Conservation (phyloP, 2,888 invertebrate species). For the Mantis religiosa region DNA sequence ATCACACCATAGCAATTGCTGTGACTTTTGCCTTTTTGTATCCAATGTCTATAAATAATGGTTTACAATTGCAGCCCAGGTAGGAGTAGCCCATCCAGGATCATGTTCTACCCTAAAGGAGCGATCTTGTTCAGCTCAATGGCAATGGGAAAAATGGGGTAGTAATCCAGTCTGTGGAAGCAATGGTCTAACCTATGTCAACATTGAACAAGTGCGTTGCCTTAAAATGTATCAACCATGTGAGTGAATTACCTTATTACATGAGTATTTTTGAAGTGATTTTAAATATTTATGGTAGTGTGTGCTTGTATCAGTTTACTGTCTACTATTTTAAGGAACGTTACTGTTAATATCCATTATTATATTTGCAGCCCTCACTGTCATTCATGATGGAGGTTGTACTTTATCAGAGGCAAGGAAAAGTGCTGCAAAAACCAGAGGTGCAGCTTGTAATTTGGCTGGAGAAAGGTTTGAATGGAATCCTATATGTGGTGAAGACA, state of each 20-base stretch:
- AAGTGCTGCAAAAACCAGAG: background rate
- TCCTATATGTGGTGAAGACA: background rate
- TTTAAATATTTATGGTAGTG: no score
- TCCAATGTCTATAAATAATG: no score
- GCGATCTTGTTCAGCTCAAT: background rate
- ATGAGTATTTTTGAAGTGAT: background rate
- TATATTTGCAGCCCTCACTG: background rate
- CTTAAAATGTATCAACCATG: slow-evolving; percentile 34
- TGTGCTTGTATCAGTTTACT: no score
- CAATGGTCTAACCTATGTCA: slow-evolving; percentile 38
- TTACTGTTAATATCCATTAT: background rate
- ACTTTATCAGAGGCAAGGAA: background rate
- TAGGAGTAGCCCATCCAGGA: background rate
- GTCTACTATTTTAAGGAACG: no score
- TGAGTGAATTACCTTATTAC: background rate
- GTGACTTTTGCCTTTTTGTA: no score
- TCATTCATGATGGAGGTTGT: background rate
- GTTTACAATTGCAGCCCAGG: background rate
- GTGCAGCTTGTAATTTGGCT: background rate
- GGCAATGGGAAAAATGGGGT: background rate
- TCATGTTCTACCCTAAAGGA: background rate
- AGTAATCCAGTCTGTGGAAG: slow-evolving; percentile 36
- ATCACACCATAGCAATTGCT: no score
- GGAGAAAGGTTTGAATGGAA: background rate
- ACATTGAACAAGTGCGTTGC: slow-evolving; percentile 37